Evolutionary conservation across 2,113 vertebrate species (phyloP).

Genomic region (Dromiciops gliroides): DNA sequence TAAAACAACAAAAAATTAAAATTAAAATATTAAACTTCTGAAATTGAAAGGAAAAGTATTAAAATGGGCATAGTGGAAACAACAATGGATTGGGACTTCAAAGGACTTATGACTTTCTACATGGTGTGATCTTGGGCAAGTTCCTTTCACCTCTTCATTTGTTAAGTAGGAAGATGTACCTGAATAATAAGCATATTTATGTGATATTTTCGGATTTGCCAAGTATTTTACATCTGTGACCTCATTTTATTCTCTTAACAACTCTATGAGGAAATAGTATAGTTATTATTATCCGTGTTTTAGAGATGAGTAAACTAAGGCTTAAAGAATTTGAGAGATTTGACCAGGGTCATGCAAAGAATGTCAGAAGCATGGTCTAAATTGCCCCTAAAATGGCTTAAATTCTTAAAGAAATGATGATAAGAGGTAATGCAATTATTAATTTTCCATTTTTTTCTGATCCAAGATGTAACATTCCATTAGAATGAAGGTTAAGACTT

Average conservation of each 20-base stretch:
- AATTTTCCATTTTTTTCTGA: not conserved
- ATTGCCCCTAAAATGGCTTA: not conserved
- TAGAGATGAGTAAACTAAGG: conserved; percentile 37
- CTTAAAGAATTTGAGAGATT: conserved; percentile 41
- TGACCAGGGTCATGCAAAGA: conserved; percentile 44
- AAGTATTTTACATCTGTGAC: not conserved
- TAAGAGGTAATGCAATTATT: not conserved
- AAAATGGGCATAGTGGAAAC: not conserved
- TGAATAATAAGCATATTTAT: too few species aligned
- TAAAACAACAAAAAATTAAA: not conserved
- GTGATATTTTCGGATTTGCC: too few species aligned
- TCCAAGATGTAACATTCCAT: not conserved
- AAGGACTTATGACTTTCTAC: not conserved
- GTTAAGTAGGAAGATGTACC: not conserved
- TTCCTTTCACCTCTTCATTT: not conserved
- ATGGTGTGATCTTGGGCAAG: conserved; percentile 15
- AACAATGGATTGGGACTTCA: not conserved
- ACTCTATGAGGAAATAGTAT: not conserved
- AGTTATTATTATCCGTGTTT: conserved; percentile 7
- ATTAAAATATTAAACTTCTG: not conserved
- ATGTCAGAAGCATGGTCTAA: conserved; percentile 29
- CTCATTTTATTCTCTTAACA: not conserved
- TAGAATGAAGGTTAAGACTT: not conserved
- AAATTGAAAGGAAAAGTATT: not conserved
- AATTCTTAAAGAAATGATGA: not conserved